These are phyloP conservation scores for Typhlomys cinereus DNA, from an alignment of 2,113 vertebrate genomes.

Conservation along the genomic window DNA sequence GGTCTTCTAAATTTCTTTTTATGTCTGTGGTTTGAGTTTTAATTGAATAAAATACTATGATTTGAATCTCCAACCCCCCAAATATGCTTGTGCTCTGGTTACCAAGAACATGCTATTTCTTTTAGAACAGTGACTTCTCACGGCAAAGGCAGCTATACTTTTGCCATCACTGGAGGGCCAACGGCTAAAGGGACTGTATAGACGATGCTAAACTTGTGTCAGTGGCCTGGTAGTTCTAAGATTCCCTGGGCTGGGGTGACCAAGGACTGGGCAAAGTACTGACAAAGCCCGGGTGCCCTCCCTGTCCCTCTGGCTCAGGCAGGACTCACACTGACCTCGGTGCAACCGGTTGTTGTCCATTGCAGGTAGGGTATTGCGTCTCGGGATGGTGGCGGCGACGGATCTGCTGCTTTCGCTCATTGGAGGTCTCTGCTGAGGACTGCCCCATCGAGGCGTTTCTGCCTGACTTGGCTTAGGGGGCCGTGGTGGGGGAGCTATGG, in stretches of 20 bases:
- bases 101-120: neutral
- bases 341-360: constrained; percentile 96
- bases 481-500: constrained; percentile 89
- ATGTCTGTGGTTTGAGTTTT: constrained; percentile 43
- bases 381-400: constrained; percentile 90
- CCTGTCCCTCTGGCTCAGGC: neutral
- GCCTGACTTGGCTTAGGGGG: constrained; percentile 94
- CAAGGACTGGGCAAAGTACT: accelerated
- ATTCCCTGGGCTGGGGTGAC: neutral
- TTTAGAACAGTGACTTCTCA: neutral
- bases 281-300: neutral
- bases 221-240: neutral
- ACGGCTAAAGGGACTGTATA: neutral
- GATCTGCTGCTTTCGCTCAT: constrained; percentile 85
- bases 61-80: neutral
- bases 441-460: constrained; percentile 91
- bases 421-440: constrained; percentile 88
- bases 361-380: constrained; percentile 96
- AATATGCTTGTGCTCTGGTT: neutral
- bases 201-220: neutral
- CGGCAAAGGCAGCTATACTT: neutral
- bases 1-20: constrained; percentile 20
- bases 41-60: constrained; percentile 52
- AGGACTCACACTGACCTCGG: constrained; percentile 87
- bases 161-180: neutral